Evolutionary conservation across 2,888 invertebrate species (phyloP).

Genomic region (Mantis religiosa): DNA sequence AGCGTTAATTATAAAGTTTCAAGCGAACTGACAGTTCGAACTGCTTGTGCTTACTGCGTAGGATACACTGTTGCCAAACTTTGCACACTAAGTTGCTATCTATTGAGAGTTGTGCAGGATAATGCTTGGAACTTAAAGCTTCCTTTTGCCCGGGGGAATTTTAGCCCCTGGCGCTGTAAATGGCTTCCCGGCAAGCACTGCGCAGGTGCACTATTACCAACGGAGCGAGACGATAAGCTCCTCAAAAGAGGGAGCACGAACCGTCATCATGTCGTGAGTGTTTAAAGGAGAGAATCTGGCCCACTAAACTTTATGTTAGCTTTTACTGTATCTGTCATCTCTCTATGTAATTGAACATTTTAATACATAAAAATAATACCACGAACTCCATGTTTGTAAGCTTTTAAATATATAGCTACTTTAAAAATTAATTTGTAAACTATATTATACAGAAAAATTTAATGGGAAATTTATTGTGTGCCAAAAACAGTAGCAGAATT

Average conservation of each 20-base stretch:
- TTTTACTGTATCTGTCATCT: no score
- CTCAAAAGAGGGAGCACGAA: neutral
- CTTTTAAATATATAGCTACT: no score
- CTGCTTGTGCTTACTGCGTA: neutral
- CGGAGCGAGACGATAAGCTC: neutral
- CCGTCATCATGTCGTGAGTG: neutral
- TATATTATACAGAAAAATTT: no score
- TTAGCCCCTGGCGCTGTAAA: neutral
- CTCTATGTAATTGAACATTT: no score
- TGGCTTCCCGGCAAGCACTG: neutral
- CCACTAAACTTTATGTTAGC: no score
- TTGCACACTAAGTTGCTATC: neutral
- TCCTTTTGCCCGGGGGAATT: neutral
- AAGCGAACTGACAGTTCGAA: neutral
- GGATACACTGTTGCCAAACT: neutral
- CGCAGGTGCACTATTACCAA: neutral
- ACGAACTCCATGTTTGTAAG: no score
- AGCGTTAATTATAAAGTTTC: neutral
- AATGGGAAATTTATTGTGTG: no score
- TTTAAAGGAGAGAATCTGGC: neutral
- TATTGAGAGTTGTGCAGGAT: neutral
- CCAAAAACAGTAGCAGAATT: no score
- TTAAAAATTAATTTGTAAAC: no score
- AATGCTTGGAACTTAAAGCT: neutral
- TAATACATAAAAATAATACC: no score